A percentile compares a stretch with the other conserved stretches of the same genome.
Evolutionary conservation across 1,140 invertebrate genomes (phyloP).

Genomic region (Phocides pigmalion): DNA sequence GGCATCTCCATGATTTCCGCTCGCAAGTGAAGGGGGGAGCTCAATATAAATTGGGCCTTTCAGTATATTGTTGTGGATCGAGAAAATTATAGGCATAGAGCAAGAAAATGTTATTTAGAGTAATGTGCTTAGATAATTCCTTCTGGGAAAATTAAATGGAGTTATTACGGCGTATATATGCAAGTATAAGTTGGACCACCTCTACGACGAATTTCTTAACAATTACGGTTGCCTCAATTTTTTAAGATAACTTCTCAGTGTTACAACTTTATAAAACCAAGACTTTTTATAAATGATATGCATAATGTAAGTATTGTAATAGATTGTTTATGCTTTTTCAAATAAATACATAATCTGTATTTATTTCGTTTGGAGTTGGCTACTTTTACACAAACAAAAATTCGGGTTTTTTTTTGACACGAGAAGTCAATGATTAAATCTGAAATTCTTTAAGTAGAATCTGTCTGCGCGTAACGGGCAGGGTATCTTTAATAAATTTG

Average conservation of each 20-base stretch:
- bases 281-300: too few species aligned
- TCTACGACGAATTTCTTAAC: not conserved
- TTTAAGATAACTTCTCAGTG: not conserved
- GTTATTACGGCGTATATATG: conserved; percentile 8
- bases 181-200: not conserved
- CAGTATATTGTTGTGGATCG: conserved; percentile 38
- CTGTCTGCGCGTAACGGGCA: too few species aligned
- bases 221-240: not conserved
- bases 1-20: conserved; percentile 7
- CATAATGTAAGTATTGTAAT: too few species aligned
- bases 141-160: conserved; percentile 42
- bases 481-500: too few species aligned
- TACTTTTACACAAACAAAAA: too few species aligned
- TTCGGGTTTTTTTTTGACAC: too few species aligned
- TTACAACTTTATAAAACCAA: too few species aligned
- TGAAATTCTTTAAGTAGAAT: too few species aligned
- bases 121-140: conserved; percentile 31
- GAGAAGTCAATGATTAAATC: too few species aligned
- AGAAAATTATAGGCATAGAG: conserved; percentile 58
- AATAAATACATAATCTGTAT: too few species aligned
- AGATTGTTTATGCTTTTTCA: too few species aligned
- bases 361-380: too few species aligned
- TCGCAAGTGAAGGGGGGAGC: conserved; percentile 22
- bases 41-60: conserved; percentile 36
- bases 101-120: conserved; percentile 59